Percentiles rank a stretch among this genome's conserved stretches.
Evolutionary conservation across 2,113 vertebrate genomes (phyloP).

Genomic region (Panurus biarmicus): DNA sequence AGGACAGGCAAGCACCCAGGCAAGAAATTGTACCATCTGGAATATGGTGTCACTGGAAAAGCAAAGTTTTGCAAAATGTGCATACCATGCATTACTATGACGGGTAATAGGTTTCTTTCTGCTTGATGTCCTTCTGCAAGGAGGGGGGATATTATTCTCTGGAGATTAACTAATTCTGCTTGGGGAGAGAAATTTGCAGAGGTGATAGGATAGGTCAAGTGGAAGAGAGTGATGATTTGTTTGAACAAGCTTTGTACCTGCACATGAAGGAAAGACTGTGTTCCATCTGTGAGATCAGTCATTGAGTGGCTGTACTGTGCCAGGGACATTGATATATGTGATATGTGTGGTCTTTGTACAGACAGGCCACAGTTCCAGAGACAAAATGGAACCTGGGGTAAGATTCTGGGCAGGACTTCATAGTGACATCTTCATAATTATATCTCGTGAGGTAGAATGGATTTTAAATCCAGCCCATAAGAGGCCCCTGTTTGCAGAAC

Average conservation of each 20-base stretch:
- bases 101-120: neutral
- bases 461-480: neutral
- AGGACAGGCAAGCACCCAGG: neutral
- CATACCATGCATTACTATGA: neutral
- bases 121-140: neutral
- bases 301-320: neutral
- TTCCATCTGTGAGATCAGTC: neutral
- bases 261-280: neutral
- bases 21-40: neutral
- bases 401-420: neutral
- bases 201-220: neutral
- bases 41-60: neutral
- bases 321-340: neutral
- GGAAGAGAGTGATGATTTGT: neutral
- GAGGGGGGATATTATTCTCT: neutral
- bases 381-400: neutral
- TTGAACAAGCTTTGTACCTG: neutral
- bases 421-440: neutral
- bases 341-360: neutral
- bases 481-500: neutral
- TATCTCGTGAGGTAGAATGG: neutral
- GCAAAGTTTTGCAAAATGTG: neutral
- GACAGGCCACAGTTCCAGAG: neutral
- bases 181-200: neutral
- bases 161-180: neutral